Evolutionary conservation across 2,888 invertebrate genomes (phyloP).

Genomic region (Nephrotoma appendiculata): DNA sequence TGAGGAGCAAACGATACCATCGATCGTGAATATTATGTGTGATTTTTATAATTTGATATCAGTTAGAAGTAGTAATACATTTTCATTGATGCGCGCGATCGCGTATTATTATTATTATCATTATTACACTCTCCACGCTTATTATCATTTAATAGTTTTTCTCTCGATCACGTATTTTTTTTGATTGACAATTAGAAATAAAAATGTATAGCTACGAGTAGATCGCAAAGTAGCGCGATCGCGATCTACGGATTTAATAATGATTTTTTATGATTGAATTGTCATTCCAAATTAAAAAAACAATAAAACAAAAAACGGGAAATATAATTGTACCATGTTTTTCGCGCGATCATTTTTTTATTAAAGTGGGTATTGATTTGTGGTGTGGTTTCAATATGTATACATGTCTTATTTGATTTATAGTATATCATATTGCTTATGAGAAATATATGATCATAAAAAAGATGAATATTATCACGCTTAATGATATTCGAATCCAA

Average conservation of each 20-base stretch:
- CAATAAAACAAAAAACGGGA: background rate
- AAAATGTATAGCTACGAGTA: too few species aligned
- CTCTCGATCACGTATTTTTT: background rate
- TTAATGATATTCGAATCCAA: slow-evolving; percentile 3
- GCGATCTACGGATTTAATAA: background rate
- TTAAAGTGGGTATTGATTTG: background rate
- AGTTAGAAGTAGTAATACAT: background rate
- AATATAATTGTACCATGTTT: background rate
- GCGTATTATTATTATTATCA: background rate
- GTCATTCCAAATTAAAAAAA: background rate
- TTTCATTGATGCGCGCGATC: background rate
- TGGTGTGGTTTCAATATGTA: background rate
- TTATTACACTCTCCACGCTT: background rate
- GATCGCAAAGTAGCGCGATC: too few species aligned
- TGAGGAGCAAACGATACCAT: background rate
- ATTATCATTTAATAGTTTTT: background rate
- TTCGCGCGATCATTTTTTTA: background rate
- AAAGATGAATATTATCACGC: background rate
- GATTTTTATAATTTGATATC: background rate
- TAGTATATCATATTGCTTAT: too few species aligned
- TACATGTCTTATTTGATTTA: background rate
- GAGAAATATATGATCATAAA: too few species aligned
- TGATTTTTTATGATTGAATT: background rate
- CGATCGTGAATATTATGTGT: background rate
- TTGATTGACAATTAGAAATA: background rate